Evolutionary conservation across 2,797 vertebrate species (phyloP), one percentile per base, ranked within the genome.

Genomic region (Sternarchorhynchus goeldii): DNA sequence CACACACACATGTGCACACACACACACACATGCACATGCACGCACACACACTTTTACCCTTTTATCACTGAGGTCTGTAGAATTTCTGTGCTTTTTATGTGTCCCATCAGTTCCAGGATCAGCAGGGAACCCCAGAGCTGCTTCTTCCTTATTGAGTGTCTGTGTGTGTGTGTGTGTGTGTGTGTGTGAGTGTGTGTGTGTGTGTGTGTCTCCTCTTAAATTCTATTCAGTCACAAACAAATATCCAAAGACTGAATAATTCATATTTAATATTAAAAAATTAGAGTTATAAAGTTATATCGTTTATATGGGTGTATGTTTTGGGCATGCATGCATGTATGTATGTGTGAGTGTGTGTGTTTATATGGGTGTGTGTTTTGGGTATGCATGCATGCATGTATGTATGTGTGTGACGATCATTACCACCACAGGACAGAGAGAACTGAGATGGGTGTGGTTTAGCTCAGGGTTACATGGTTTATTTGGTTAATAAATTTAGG

Each of bases 401-500:
- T 25, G 25, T 25, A 1, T 25, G 25, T 12, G 45, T 50, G 8
- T 50, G 45, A 50, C 12, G 45, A 50, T 50, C 45, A n/a, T 29
- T 39, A 20, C 10, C 32, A 65, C 2, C 18, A 65, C n/a, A 34
- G 4, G 2, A 65, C 10, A 39, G 18, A 65, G 18, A 21, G 2
- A 3, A 7, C 7, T 18, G 8, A 21, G 21, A 2, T 25, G 29
- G 20, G 20, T 1, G 0, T 65, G n/a, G 34, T 39, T 18, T 64
- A 66, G 73, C 66, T 75, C 63, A 76, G 34, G 20, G 58, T 71
- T 62, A 50, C 57, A 34, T 76, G 67, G 34, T 69, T 68, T 81
- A 79, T 77, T 73, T 59, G 62, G 66, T 75, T 75, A 78, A 68
- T 36, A 45, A 73, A 64, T 55, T 79, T 67, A 73, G 82, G 80